Percentiles rank a stretch among this genome's conserved stretches.
phyloP scores from a whole-genome alignment of 2,113 vertebrate genomes.

The Equus przewalskii region DNA sequence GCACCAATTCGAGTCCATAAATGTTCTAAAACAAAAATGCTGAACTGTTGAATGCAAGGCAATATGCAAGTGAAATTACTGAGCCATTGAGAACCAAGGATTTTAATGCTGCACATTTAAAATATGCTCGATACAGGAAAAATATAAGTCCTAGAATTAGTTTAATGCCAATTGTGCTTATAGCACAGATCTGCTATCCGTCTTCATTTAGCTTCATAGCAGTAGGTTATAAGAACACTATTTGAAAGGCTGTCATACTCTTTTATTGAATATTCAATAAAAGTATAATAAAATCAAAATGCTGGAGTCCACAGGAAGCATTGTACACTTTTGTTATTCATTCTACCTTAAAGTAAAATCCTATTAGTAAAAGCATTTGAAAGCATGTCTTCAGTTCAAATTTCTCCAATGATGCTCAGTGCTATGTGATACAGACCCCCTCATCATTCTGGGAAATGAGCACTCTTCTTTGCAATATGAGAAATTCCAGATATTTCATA shows the following conservation, averaged over 20 bases:
- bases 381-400: not conserved
- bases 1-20: not conserved
- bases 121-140: not conserved
- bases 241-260: not conserved
- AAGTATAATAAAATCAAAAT: slow-evolving; percentile 73
- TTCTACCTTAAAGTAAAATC: slow-evolving; percentile 18
- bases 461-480: not conserved
- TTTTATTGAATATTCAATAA: slow-evolving; percentile 76
- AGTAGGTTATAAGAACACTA: rapidly evolving
- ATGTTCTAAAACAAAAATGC: slow-evolving; percentile 30
- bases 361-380: not conserved
- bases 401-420: not conserved
- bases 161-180: rapidly evolving
- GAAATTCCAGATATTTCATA: not conserved
- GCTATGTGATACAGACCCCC: not conserved
- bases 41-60: not conserved
- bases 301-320: not conserved
- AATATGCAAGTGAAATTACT: not conserved
- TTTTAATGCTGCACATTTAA: not conserved
- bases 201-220: slow-evolving; percentile 19
- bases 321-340: slow-evolving; percentile 12
- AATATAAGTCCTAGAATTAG: not conserved
- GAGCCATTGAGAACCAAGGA: slow-evolving; percentile 31
- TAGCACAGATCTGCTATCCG: slow-evolving; percentile 3
- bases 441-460: not conserved